These are phyloP conservation scores for Drosophila phalerata DNA, from an alignment of 2,888 invertebrate species.

Conservation along the genomic window DNA sequence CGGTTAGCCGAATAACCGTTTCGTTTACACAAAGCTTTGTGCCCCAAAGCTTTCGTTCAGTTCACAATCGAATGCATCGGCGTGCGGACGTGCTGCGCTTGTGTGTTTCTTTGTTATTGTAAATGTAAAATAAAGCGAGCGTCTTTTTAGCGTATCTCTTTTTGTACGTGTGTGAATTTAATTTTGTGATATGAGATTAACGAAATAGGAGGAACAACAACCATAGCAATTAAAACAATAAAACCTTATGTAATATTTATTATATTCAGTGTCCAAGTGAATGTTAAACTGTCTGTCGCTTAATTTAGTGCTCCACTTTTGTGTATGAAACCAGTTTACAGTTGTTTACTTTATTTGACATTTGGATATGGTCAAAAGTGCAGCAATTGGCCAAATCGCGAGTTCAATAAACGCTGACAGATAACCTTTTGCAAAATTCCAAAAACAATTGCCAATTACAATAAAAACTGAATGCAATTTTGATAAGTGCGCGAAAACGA, in stretches of 20 bases:
- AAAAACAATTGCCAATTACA: slow-evolving; percentile 17
- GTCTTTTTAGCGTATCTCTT: slow-evolving; percentile 38
- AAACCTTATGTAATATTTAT: slow-evolving; percentile 57
- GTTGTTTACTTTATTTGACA: slow-evolving; percentile 49
- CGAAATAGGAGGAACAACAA: slow-evolving; percentile 27
- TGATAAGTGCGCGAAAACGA: slow-evolving; percentile 47
- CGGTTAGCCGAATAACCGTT: slow-evolving; percentile 44
- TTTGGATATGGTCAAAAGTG: slow-evolving; percentile 58
- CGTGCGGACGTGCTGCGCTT: slow-evolving; percentile 42
- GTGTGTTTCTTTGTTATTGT: slow-evolving; percentile 10
- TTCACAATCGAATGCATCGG: slow-evolving; percentile 42
- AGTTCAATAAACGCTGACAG: slow-evolving; percentile 70
- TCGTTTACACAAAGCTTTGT: slow-evolving; percentile 18
- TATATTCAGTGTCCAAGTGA: slow-evolving; percentile 31
- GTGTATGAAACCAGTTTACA: slow-evolving; percentile 66
- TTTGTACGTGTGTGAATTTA: slow-evolving; percentile 60
- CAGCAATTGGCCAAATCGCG: slow-evolving; percentile 57
- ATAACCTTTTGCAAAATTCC: slow-evolving; percentile 51
- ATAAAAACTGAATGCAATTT: slow-evolving; percentile 44
- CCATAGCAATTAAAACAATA: slow-evolving; percentile 37
- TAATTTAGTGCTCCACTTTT: slow-evolving; percentile 55
- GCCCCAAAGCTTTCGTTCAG: slow-evolving; percentile 42
- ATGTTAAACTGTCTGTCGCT: slow-evolving; percentile 34
- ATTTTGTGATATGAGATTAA: slow-evolving; percentile 54
- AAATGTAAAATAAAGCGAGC: slow-evolving; percentile 30